Base-by-base conservation (phyloP, 1,140 invertebrate species). In the Psilanteris sp. region DNA sequence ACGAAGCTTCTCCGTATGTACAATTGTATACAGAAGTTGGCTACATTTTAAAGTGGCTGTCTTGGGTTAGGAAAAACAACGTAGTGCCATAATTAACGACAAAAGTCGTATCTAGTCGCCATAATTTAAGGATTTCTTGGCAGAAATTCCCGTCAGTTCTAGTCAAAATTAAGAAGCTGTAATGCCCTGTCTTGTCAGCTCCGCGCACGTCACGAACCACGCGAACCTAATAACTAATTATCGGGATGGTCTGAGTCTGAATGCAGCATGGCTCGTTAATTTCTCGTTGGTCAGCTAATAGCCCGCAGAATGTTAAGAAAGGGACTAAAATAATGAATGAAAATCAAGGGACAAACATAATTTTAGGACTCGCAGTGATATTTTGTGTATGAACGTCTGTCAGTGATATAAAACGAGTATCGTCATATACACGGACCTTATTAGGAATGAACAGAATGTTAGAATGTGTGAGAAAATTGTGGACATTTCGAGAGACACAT, bases 271-370 rank as follows among this genome's bases (percentile, higher is more conserved):
- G 79, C 80, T 85, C 86, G 86, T 86, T 80, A 77, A 80, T 78
- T 85, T 84, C 86, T 87, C 84, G 86, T 81, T 87, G 86, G 85
- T 86, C 85, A 82, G 68, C 46, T 34, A 72, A 41, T 14, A 62
- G 75, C 13, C 52, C 52, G 46, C 77, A 18, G 9, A 26, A 32
- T 36, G 9, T 36, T 44, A 13, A 37, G 59, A 26, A n/a, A 29
- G 11, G 8, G 18, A 31, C 39, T 11, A 75, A 73, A 14, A 46
- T 32, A 39, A 8, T 39, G 14, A 41, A 24, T 0, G 22, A 13
- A 50, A 34, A 48, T 10, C 55, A 74, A 55, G 36, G 13, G 27
- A 62, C 37, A 66, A 68, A 78, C 64, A 16, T 74, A 66, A 61
- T 71, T 75, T 68, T 66, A 72, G 55, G 43, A 77, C 72, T 64